Evolutionary conservation across 2,797 vertebrate species (phyloP), one percentile per base, ranked within the genome.

Genomic region (Cryptoblepharus egeriae): DNA sequence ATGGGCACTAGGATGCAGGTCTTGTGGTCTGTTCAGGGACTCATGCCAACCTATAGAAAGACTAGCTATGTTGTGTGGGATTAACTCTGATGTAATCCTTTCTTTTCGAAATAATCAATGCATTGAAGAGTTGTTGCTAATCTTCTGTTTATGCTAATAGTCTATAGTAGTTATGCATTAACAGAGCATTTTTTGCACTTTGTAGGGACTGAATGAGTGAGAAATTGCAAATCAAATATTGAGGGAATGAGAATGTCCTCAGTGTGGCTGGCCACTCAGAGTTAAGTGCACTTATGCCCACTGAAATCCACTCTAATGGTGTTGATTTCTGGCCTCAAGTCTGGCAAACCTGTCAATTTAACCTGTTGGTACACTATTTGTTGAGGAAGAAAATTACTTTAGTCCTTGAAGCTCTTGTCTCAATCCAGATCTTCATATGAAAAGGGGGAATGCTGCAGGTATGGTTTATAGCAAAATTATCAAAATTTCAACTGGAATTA

Each of bases 391-490:
- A 32, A 32, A 74, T 24, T 10, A 45, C 20, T 32, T 2, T 4
- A 77, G 75, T 37, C 45, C 45, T 67, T 67, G 39, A 49, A 52
- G 30, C 7, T 72, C 3, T 5, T 57, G 3, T 45, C n/a, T 35
- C n/a, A 39, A 24, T 42, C 35, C 63, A 74, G 74, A 67, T 67
- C 35, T 1, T 32, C 45, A 10, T 22, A 68, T 26, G 35, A 6
- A 81, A 49, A 30, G 10, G 22, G 26, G 37, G 35, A 26, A 58
- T 60, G 37, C 30, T 30, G 5, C 35, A 35, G 30, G 24, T 79
- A 67, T 13, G 70, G 35, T 58, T 74, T n/a, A 52, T 45, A 79
- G 69, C 9, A 57, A 65, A 75, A 37, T 68, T 74, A 78, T 39
- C 57, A 74, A 65, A n/a, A 57, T 79, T 74, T 84, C 70, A 65